Conservation (phyloP, 2,797 vertebrate genomes). For the Chrosomus eos region DNA sequence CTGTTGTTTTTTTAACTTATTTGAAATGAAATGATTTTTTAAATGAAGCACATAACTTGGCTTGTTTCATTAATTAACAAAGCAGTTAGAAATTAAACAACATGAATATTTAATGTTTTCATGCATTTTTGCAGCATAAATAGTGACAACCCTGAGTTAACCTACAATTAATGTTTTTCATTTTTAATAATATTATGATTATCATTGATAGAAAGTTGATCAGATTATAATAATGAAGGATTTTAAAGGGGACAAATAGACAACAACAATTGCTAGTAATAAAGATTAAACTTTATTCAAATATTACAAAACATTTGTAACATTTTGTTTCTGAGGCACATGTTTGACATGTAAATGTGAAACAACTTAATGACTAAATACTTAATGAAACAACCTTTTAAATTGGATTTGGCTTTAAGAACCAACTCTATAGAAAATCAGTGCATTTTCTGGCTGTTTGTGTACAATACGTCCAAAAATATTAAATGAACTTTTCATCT, state of each 20-base stretch:
- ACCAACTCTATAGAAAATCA: neutral
- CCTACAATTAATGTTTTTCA: neutral
- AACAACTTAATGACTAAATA: neutral
- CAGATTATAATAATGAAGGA: neutral
- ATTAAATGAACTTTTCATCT: constrained; percentile 22
- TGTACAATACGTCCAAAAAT: neutral
- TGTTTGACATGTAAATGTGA: neutral
- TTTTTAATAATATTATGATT: neutral
- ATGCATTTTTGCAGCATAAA: neutral
- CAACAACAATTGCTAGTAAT: no score
- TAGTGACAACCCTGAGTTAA: neutral
- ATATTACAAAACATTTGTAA: constrained; percentile 2
- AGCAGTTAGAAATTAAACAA: neutral
- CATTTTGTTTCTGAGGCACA: neutral
- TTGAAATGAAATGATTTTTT: neutral
- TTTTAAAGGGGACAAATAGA: neutral
- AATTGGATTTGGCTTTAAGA: constrained; percentile 3
- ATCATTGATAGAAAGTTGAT: neutral
- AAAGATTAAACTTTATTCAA: no score
- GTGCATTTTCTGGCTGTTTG: constrained; percentile 1
- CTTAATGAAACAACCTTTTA: constrained; percentile 10
- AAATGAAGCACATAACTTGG: neutral
- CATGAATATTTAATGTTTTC: neutral
- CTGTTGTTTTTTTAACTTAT: neutral
- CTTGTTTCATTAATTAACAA: neutral